Evolutionary conservation across 2,113 vertebrate species (phyloP).

Genomic region (Myiopsitta monachus): DNA sequence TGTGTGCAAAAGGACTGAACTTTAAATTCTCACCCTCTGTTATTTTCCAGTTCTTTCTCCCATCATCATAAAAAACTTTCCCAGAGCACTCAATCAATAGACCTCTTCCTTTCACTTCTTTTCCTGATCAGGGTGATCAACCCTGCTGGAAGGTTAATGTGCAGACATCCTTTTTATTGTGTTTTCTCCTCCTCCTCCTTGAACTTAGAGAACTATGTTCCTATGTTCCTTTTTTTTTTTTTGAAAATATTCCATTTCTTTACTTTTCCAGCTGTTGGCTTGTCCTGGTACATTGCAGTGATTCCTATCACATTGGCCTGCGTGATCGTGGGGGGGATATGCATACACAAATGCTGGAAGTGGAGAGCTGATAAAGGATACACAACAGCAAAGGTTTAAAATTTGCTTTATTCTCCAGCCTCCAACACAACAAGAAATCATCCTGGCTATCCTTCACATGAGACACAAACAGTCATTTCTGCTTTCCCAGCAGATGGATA

Average conservation of each 20-base stretch:
- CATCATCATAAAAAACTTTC: background rate
- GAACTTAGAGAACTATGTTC: background rate
- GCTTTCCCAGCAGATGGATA: background rate
- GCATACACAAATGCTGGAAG: constrained; percentile 62
- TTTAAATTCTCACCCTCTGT: background rate
- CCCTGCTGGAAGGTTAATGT: background rate
- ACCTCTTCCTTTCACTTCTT: background rate
- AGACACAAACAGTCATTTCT: background rate
- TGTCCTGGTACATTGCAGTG: constrained; percentile 70
- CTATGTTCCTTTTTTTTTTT: too few species aligned
- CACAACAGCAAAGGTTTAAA: constrained; percentile 42
- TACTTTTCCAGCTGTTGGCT: constrained; percentile 64
- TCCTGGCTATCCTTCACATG: background rate
- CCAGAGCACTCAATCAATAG: background rate
- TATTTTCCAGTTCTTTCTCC: background rate
- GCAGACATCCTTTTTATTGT: constrained; percentile 2
- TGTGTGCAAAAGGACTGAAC: background rate
- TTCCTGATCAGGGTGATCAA: background rate
- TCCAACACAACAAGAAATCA: background rate
- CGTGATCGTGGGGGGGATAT: constrained; percentile 67
- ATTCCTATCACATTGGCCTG: constrained; percentile 52
- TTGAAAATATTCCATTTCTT: background rate
- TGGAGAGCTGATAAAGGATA: constrained; percentile 48
- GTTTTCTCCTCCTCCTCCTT: background rate
- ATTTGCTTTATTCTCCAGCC: background rate